These are phyloP conservation scores for Spodoptera exigua DNA, from an alignment of 2,888 invertebrate genomes.

Conservation along the genomic window DNA sequence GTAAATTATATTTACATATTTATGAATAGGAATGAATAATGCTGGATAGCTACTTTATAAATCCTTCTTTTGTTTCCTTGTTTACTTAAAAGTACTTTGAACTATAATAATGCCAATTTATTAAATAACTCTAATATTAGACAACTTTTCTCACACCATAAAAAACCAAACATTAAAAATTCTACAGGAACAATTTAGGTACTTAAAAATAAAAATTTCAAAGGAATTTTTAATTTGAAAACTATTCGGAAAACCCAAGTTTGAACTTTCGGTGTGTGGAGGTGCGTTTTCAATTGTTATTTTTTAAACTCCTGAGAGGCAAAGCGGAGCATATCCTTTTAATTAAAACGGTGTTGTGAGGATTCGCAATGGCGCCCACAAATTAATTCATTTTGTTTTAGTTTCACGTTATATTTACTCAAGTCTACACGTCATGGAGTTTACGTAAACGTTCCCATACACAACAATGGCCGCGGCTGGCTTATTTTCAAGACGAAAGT, in stretches of 20 bases:
- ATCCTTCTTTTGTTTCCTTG: no score
- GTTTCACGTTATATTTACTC: slow-evolving; percentile 55
- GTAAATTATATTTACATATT: slow-evolving; percentile 45
- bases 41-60: no score
- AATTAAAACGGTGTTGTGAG: slow-evolving; percentile 57
- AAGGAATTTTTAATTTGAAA: slow-evolving; percentile 37
- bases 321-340: slow-evolving; percentile 55
- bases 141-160: no score
- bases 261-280: slow-evolving; percentile 25
- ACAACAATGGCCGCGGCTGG: slow-evolving; percentile 41
- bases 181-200: slow-evolving; percentile 1
- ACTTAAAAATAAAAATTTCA: neutral
- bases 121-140: no score
- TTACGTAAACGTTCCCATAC: slow-evolving; percentile 43
- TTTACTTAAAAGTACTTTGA: no score
- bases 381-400: slow-evolving; percentile 61
- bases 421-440: slow-evolving; percentile 22
- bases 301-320: slow-evolving; percentile 52
- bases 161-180: slow-evolving; percentile 2
- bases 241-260: slow-evolving; percentile 30
- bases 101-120: no score
- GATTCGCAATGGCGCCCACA: slow-evolving; percentile 40
- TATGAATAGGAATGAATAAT: neutral
- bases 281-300: slow-evolving; percentile 44
- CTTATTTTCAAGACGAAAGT: slow-evolving; percentile 51